Evolutionary conservation across 92 coral and sea anemone species (phyloP).

Genomic region (Palythoa grandiflora): DNA sequence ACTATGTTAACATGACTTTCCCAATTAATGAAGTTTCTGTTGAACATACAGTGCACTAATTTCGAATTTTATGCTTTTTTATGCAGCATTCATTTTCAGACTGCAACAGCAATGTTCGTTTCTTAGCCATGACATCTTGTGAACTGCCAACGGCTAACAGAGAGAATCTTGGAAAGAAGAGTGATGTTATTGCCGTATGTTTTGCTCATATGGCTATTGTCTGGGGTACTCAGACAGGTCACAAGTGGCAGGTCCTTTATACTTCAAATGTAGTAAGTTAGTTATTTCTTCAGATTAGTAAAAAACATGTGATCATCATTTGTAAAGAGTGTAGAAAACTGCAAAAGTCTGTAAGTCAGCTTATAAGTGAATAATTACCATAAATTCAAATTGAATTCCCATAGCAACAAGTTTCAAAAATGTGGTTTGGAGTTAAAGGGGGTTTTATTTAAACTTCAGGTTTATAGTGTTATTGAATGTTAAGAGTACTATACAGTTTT

Average conservation of each 20-base stretch:
- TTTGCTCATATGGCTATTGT: constrained; percentile 71
- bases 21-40: not conserved
- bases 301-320: not conserved
- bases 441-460: too few species aligned
- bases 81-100: constrained; percentile 68
- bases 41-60: not conserved
- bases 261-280: constrained; percentile 76
- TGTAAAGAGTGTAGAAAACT: too few species aligned
- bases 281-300: not conserved
- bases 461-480: too few species aligned
- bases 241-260: constrained; percentile 75
- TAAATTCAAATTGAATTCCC: too few species aligned
- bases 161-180: constrained; percentile 50
- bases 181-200: constrained; percentile 83
- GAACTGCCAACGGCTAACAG: constrained; percentile 37
- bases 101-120: constrained; percentile 55
- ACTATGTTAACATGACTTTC: not conserved
- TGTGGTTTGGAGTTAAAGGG: too few species aligned
- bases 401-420: too few species aligned
- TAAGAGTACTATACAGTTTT: too few species aligned
- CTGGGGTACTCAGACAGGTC: constrained; percentile 69
- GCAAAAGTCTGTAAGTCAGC: too few species aligned
- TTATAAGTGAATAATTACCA: too few species aligned
- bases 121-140: constrained; percentile 75
- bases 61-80: not conserved